Evolutionary conservation across 2,888 invertebrate genomes (phyloP).

Genomic region (Drosophila pegasa): DNA sequence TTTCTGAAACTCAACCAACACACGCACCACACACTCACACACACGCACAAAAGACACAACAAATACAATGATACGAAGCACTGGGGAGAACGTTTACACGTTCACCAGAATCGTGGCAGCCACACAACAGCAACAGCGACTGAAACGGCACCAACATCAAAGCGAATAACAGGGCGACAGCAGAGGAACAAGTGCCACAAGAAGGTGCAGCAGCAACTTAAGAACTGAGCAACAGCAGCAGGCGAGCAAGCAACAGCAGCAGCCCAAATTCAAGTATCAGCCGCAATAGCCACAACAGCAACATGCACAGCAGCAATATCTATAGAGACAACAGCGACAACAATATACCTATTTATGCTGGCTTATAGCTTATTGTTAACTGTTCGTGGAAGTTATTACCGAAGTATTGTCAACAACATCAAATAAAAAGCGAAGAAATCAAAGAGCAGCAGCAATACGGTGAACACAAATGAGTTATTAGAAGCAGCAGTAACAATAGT

Average conservation of each 20-base stretch:
- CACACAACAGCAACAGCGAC: background rate
- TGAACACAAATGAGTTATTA: background rate
- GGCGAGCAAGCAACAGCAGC: background rate
- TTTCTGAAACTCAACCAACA: conserved; percentile 73
- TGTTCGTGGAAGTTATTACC: background rate
- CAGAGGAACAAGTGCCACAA: background rate
- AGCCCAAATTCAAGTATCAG: background rate
- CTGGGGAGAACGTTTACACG: conserved; percentile 55
- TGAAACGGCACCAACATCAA: background rate
- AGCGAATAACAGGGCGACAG: background rate
- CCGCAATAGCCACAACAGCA: background rate
- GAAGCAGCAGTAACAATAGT: background rate
- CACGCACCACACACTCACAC: conserved; percentile 37
- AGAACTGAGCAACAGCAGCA: background rate
- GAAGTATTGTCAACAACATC: background rate
- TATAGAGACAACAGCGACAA: background rate
- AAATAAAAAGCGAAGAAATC: background rate
- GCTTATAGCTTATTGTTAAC: background rate
- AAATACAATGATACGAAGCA: conserved; percentile 17
- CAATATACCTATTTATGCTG: background rate
- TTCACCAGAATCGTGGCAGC: conserved; percentile 13
- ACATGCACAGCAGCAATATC: background rate
- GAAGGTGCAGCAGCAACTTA: background rate
- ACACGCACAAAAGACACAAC: conserved; percentile 18
- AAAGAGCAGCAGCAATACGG: too few species aligned